A percentile compares a stretch with the other conserved stretches of the same genome.
Conservation (phyloP, 2,797 vertebrate genomes). For the Poecilia velifera region DNA sequence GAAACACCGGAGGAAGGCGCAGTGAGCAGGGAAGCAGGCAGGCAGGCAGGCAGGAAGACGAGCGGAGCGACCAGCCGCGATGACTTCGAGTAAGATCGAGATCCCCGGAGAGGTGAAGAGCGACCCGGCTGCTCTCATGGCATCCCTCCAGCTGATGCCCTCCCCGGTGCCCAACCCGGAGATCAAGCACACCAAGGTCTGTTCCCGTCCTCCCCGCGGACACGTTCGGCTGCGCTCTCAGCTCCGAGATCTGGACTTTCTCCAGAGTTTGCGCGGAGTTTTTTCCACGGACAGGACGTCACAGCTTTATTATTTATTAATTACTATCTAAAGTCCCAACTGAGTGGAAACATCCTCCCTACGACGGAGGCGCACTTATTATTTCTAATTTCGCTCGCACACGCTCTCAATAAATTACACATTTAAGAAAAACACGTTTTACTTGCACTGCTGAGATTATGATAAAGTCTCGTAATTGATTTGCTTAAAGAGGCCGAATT, state of each 20-base stretch:
- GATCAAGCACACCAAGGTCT: constrained; percentile 96
- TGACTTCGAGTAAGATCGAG: constrained; percentile 97
- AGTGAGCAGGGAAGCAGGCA: constrained; percentile 48
- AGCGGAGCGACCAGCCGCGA: constrained; percentile 60
- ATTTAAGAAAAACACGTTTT: background rate
- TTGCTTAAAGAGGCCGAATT: background rate
- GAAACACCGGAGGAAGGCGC: constrained; percentile 31
- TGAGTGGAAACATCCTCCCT: background rate
- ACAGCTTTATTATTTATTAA: background rate
- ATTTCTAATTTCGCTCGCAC: constrained; percentile 27
- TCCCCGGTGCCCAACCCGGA: constrained; percentile 94
- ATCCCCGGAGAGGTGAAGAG: constrained; percentile 94
- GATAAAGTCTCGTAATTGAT: background rate
- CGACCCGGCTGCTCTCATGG: constrained; percentile 95
- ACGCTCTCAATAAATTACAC: constrained; percentile 16
- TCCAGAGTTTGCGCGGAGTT: background rate
- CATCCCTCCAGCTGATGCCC: constrained; percentile 95
- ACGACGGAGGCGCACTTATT: background rate
- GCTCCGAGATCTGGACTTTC: background rate
- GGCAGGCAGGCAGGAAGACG: constrained; percentile 49
- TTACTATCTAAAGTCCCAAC: background rate
- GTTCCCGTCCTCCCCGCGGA: constrained; percentile 38
- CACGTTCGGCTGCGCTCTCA: background rate
- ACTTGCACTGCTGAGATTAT: background rate
- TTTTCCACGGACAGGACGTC: background rate